Base-by-base conservation (phyloP, 2,797 vertebrate genomes). In the Gallinago stenura region DNA sequence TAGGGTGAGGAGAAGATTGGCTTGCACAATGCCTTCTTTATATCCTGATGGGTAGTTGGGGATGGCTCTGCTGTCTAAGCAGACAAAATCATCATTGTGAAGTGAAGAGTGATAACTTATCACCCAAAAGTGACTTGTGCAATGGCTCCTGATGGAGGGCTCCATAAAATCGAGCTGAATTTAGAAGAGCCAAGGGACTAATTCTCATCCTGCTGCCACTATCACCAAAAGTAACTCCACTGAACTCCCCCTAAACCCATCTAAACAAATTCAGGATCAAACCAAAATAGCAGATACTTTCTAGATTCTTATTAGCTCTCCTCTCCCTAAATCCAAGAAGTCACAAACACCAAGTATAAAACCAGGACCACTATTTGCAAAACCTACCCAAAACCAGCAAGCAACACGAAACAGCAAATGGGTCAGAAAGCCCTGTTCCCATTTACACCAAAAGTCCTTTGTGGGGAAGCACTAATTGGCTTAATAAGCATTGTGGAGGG, bases 381-480 rank as follows among this genome's bases (percentile, higher is more conserved):
- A 90, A 33, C 3, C 0, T 24, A 8, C 15, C 6, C 54, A 24
- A 69, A 84, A 39, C 10, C 22, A 76, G 33, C 41, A 58, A 76
- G 57, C 20, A 66, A 12, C 12, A 30, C 48, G 57, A 82, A n/a
- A 15, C 4, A 71, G 9, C 26, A 20, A 35, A 18, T 0, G 0
- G 31, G 3, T 76, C 78, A 82, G 66, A 80, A 90, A 90, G 24
- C 6, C 15, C 37, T 31, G 6, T 39, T 86, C 21, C 54, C 19
- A 21, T 84, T 72, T 66, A 37, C 35, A 56, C 35, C 11, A 66
- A 28, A 41, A 6, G 4, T 17, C 15, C 56, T 65, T 48, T 3
- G 3, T 61, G n/a, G 54, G 21, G 51, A 82, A 37, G 45, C 54
- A 64, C 7, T 39, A 21, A 57, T 43, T 33, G 50, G 24, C 72